Percentiles rank a stretch among this genome's conserved stretches.
Conservation (phyloP, 92 coral and sea anemone species). For the Siderastrea siderea region DNA sequence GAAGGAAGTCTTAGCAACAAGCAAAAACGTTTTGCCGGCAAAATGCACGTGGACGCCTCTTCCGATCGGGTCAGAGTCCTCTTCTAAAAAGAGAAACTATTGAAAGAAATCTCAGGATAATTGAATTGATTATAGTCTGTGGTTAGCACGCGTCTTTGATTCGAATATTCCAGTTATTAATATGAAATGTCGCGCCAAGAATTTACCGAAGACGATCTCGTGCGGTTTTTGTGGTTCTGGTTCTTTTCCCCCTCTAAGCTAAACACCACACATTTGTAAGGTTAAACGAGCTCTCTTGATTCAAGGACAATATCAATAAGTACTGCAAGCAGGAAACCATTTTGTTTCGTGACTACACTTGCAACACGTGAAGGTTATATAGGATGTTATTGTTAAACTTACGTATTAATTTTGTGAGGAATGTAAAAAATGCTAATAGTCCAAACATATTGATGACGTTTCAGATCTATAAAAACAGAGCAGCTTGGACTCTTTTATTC, state of each 20-base stretch:
- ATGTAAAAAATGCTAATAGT: conserved; percentile 2
- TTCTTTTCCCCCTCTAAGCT: not conserved
- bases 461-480: not conserved
- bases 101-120: no score
- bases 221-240: not conserved
- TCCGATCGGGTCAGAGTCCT: no score
- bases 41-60: no score
- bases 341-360: conserved; percentile 4
- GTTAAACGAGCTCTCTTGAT: not conserved
- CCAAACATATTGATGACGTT: conserved; percentile 9
- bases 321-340: conserved; percentile 25
- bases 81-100: no score
- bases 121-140: no score
- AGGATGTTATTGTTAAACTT: not conserved
- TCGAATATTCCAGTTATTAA: no score
- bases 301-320: conserved; percentile 18
- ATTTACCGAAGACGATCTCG: not conserved
- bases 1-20: no score
- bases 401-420: not conserved
- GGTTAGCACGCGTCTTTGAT: no score
- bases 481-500: not conserved
- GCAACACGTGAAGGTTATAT: not conserved
- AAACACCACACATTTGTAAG: not conserved
- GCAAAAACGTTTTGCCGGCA: no score
- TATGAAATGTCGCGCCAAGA: no score